phyloP scores from a whole-genome alignment of 1,140 invertebrate genomes.

The Brachionus koreanus region DNA sequence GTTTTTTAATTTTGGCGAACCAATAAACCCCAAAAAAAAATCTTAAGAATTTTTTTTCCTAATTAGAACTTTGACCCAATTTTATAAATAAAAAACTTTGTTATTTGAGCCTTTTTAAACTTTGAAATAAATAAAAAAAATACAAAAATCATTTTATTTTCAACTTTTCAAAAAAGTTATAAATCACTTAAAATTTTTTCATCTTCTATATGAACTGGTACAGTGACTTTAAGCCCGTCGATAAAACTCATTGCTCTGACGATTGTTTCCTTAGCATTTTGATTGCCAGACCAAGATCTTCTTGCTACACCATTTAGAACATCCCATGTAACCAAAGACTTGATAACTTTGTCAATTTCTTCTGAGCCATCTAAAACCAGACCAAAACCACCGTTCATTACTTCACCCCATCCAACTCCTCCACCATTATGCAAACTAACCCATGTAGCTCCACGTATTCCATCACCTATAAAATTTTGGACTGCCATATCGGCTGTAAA shows the following conservation, averaged over 20 bases:
- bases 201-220: constrained; percentile 56
- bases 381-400: constrained; percentile 69
- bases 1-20: too few species aligned
- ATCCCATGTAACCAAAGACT: constrained; percentile 66
- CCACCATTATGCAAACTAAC: constrained; percentile 69
- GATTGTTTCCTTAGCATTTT: constrained; percentile 61
- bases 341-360: constrained; percentile 60
- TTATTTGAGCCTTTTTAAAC: too few species aligned
- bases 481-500: constrained; percentile 70
- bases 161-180: neutral
- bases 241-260: constrained; percentile 61
- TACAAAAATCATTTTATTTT: neutral
- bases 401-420: constrained; percentile 70
- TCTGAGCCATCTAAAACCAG: constrained; percentile 65
- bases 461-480: constrained; percentile 67
- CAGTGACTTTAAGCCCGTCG: constrained; percentile 60
- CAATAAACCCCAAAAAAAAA: too few species aligned
- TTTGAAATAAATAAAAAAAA: neutral
- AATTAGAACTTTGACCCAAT: too few species aligned
- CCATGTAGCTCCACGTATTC: constrained; percentile 69
- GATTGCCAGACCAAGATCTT: constrained; percentile 60
- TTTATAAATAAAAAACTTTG: too few species aligned
- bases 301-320: constrained; percentile 66
- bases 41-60: too few species aligned
- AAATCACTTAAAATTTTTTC: constrained; percentile 37